Percentiles rank a stretch among this genome's conserved stretches.
Evolutionary conservation across 2,797 vertebrate genomes (phyloP).

Genomic region (Eleutherodactylus coqui): DNA sequence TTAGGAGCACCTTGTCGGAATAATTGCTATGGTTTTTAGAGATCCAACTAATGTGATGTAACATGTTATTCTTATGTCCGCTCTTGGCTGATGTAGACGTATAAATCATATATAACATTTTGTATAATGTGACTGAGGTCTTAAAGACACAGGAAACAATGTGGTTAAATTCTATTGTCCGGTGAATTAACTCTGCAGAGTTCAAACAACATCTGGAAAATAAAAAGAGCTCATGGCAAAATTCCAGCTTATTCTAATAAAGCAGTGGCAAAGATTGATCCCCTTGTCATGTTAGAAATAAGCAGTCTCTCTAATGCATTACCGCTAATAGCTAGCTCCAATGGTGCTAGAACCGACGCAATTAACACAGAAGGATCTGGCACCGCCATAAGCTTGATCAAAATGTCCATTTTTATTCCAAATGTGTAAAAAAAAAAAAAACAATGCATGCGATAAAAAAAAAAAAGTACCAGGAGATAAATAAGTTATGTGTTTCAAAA

Average conservation of each 20-base stretch:
- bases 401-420: no score
- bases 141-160: slow-evolving; percentile 16
- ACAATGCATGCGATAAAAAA: no score
- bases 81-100: not conserved
- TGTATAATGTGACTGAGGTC: slow-evolving; percentile 3
- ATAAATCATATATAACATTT: not conserved
- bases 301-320: not conserved
- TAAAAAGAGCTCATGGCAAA: slow-evolving; percentile 2
- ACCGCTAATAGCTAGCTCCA: not conserved
- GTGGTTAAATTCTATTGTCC: slow-evolving; percentile 8
- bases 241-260: not conserved
- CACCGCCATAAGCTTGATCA: not conserved
- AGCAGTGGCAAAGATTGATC: not conserved
- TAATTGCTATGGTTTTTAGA: not conserved
- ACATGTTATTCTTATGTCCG: not conserved
- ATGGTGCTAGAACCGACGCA: not conserved
- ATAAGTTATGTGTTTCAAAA: no score
- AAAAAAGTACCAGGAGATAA: no score
- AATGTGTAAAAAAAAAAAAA: no score
- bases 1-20: not conserved
- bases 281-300: not conserved
- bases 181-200: not conserved
- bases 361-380: not conserved
- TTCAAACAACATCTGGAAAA: slow-evolving; percentile 22
- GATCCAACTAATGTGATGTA: not conserved